Base-by-base conservation (phyloP, 2,113 vertebrate species). In the Felis chaus region DNA sequence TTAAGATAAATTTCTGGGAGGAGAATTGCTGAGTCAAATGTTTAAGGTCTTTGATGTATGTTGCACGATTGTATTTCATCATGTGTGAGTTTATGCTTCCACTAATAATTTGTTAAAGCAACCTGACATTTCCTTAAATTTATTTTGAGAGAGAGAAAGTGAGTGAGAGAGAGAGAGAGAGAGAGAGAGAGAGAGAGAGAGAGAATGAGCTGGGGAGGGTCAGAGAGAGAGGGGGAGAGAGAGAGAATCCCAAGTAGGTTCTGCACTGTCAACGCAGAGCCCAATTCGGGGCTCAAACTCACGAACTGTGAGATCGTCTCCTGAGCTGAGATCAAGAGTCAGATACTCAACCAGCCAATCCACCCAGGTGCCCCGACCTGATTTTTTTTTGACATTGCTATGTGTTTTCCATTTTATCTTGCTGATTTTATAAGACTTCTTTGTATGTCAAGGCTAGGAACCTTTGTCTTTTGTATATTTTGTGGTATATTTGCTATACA, bases 351-450 rank as follows among this genome's bases (percentile, higher is more conserved):
- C 57, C 57, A 61, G 57, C 21, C 23, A 21, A 25, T 21, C 21
- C 8, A 7, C 21, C 57, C 19, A 61, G 57, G 21, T 23, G 21
- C 57, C 7, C 57, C 21, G 19, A 61, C 57, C 21, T 61, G 57
- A 61, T 69, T 68, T 84, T 95, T 76, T 68, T 88, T 96, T 73
- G 73, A 89, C 71, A 50, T 81, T 69, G 19, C n/a, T 90, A 3
- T 73, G 29, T 36, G 23, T 36, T 76, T n/a, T 79, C 65, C 80
- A 61, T 84, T 89, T 92, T 85, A 71, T 96, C 69, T 85, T 85
- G 80, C 39, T 96, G 57, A 91, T 95, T 93, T 93, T 95, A 66
- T 95, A 53, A 69, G 63, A 82, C 23, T 57, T 95, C 53, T 96
- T 97, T 94, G 86, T 39, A 73, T 83, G 79, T 66, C 61, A 95